Evolutionary conservation across 2,797 vertebrate species (phyloP).

Genomic region (Acanthurus leucopareius): DNA sequence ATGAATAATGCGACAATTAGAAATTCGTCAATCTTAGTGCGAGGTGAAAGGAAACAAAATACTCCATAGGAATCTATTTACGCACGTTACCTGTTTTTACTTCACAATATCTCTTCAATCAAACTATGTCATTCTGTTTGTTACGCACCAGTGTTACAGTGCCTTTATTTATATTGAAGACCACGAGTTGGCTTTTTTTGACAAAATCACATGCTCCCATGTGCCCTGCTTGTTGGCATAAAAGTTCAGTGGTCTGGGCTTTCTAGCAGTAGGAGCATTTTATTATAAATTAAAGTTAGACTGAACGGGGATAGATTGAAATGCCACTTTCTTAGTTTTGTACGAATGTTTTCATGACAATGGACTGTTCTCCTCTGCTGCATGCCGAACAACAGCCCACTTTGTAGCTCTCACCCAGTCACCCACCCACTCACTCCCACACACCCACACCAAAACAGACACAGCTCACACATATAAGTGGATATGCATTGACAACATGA

Average conservation of each 20-base stretch:
- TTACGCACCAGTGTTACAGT: constrained; percentile 5
- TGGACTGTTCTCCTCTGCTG: constrained; percentile 28
- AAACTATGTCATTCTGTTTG: constrained; percentile 1
- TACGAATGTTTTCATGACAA: constrained; percentile 59
- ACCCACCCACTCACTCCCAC: not conserved
- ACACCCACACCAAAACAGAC: constrained; percentile 21
- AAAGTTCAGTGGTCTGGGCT: constrained; percentile 23
- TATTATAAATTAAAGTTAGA: constrained; percentile 54
- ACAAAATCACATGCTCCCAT: constrained; percentile 33
- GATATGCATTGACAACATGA: not conserved
- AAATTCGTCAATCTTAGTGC: not conserved
- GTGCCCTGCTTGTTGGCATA: constrained; percentile 36
- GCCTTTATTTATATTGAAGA: constrained; percentile 26
- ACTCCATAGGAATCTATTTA: constrained; percentile 1
- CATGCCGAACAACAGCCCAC: constrained; percentile 18
- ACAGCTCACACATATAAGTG: constrained; percentile 6
- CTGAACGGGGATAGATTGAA: constrained; percentile 45
- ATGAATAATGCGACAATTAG: not conserved
- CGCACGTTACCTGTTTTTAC: not conserved
- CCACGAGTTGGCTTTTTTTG: not conserved
- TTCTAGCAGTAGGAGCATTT: constrained; percentile 51
- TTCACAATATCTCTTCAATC: not conserved
- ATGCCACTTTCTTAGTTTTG: constrained; percentile 62
- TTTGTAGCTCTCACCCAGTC: not conserved
- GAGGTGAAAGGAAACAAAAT: constrained; percentile 3